Percentiles rank a stretch among this genome's conserved stretches.
phyloP scores from a whole-genome alignment of 2,888 invertebrate genomes.

The Augiades crinisus region DNA sequence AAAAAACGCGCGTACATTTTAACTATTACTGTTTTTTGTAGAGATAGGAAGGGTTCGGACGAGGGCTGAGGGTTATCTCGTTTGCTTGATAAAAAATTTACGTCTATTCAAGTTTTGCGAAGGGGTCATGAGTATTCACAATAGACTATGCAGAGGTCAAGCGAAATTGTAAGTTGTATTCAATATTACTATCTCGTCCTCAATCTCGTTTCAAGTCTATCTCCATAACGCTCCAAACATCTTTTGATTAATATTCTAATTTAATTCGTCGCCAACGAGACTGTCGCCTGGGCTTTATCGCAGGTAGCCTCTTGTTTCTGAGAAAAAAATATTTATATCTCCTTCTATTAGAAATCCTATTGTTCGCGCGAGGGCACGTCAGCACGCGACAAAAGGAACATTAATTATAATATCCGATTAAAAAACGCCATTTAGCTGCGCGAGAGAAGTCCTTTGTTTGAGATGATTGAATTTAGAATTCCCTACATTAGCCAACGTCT shows the following conservation, averaged over 20 bases:
- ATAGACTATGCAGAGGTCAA: conserved; percentile 47
- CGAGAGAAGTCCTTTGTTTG: conserved; percentile 76
- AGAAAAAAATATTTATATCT: conserved; percentile 79
- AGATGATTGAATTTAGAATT: conserved; percentile 78
- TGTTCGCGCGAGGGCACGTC: conserved; percentile 79
- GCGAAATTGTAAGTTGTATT: conserved; percentile 25
- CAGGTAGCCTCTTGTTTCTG: conserved; percentile 73
- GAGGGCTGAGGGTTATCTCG: conserved; percentile 60
- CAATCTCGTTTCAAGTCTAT: conserved; percentile 10
- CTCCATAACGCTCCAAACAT: conserved; percentile 3
- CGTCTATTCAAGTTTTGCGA: conserved; percentile 61
- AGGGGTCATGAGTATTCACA: conserved; percentile 38
- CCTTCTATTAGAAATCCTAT: conserved; percentile 78
- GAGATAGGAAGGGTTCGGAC: conserved; percentile 71
- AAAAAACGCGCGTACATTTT: conserved; percentile 75
- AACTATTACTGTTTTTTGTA: conserved; percentile 74
- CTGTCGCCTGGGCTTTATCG: conserved; percentile 75
- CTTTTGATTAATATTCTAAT: conserved; percentile 71
- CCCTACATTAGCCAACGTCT: conserved; percentile 68
- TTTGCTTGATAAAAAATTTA: conserved; percentile 72
- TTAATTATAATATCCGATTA: conserved; percentile 83
- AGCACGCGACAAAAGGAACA: conserved; percentile 81
- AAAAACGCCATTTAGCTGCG: conserved; percentile 79
- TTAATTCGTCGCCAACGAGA: conserved; percentile 64
- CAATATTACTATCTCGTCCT: conserved; percentile 10